Conservation (phyloP, 2,113 vertebrate species). For the Tenebrosternarchus preto region DNA sequence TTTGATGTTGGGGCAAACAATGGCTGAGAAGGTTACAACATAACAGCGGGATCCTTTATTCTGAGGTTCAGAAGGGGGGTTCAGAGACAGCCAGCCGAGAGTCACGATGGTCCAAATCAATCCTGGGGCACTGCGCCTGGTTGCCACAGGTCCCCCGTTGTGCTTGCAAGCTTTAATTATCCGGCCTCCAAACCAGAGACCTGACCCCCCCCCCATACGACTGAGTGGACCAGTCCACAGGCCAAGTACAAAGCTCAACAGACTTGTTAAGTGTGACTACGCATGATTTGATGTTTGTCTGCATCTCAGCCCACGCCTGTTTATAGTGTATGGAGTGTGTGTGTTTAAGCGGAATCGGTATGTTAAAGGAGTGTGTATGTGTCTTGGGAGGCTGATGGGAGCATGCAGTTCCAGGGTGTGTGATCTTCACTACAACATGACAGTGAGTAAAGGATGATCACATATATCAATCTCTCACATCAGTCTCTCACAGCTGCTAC, state of each 20-base stretch:
- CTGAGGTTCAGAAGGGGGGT: constrained; percentile 16
- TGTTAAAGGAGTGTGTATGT: background rate
- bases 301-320: background rate
- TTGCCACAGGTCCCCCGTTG: constrained; percentile 54
- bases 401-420: background rate
- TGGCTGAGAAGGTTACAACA: constrained; percentile 72
- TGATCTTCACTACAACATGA: constrained; percentile 11
- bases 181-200: constrained; percentile 18
- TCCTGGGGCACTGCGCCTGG: constrained; percentile 63
- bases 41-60: constrained; percentile 73
- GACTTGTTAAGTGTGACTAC: constrained; percentile 41
- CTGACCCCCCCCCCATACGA: background rate
- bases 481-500: constrained; percentile 20
- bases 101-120: constrained; percentile 72
- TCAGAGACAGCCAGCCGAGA: constrained; percentile 68
- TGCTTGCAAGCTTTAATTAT: constrained; percentile 68
- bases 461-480: background rate
- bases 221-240: background rate
- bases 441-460: background rate
- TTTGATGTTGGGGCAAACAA: constrained; percentile 76
- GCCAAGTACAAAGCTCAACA: background rate
- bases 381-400: background rate
- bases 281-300: constrained; percentile 20
- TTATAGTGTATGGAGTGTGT: background rate
- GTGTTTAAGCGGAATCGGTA: background rate